phyloP scores from a whole-genome alignment of 2,797 vertebrate species.

The Huso huso region DNA sequence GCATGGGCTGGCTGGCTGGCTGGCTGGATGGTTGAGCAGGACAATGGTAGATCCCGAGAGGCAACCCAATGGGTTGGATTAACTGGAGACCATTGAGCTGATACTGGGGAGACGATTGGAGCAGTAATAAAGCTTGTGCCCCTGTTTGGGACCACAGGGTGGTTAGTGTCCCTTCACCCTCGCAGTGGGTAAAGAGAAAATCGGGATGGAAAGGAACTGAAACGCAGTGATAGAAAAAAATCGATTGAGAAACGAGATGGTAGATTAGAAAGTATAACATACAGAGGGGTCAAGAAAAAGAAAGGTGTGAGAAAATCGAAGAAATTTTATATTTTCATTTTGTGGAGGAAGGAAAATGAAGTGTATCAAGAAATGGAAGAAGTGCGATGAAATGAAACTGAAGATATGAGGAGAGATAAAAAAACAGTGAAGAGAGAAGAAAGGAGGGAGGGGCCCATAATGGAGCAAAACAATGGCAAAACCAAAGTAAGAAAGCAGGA shows the following conservation, averaged over 20 bases:
- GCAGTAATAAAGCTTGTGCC: constrained; percentile 28
- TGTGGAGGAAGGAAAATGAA: no score
- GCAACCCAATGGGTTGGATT: constrained; percentile 33
- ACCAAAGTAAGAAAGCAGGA: constrained; percentile 5
- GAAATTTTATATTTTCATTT: no score
- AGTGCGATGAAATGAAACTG: no score
- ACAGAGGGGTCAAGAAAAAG: no score
- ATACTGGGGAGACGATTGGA: constrained; percentile 21
- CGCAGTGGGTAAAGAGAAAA: neutral
- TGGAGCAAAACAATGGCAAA: no score
- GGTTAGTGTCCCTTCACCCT: neutral
- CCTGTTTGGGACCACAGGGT: constrained; percentile 11
- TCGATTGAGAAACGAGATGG: no score
- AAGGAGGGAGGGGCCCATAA: no score
- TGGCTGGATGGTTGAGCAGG: constrained; percentile 57
- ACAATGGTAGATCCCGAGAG: constrained; percentile 46
- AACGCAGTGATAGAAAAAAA: neutral
- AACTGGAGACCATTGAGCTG: constrained; percentile 23
- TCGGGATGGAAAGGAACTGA: neutral
- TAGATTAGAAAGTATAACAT: no score
- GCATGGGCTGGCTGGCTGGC: constrained; percentile 41
- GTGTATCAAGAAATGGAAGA: no score
- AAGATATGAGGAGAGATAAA: no score
- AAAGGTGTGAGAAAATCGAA: no score
- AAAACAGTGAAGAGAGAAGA: no score